Evolutionary conservation across 2,113 vertebrate genomes (phyloP), one percentile per base, ranked within the genome.

Genomic region (Mormoops blainvillei): DNA sequence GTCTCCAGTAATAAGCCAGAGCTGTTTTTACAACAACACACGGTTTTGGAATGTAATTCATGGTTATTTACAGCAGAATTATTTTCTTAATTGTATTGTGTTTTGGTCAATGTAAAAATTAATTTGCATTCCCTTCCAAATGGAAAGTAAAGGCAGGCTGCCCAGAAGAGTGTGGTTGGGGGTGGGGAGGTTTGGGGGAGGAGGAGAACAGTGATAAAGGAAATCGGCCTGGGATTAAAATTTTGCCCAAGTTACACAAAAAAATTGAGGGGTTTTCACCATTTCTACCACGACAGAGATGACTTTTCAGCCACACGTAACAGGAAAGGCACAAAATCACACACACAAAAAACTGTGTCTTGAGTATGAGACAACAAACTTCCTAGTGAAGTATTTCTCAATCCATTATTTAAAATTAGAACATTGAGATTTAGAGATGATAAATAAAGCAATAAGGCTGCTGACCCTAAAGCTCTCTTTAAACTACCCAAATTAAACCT

Each of bases 31-130:
- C 81, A 65, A 85, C 73, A 91, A 68, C 78, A 96, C 88, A 94
- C 52, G 61, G 87, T 95, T 92, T 73, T 85, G 94, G 96, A 97
- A 96, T 96, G 97, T 22, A 52, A 61, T 73, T 36, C 50, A 36
- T 3, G 74, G 78, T 48, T 96, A 95, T 97, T 98, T 94, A 95
- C 94, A 97, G 90, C 68, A 94, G 43, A 95, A 96, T 89, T 96
- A 76, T 95, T 94, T 87, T 94, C 94, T 88, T 96, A 96, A 96
- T 93, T 97, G 81, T 89, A 92, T 41, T 97, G 56, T 96, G 81
- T 91, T 97, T 93, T 58, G 78, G 43, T 89, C 94, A 97, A 94
- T 91, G 95, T 45, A 95, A 97, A 96, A 96, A 87, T 92, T 87
- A 86, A 82, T 96, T 87, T 94, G 85, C 77, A 78, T 86, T 95